These are phyloP conservation scores for Leptosomus discolor DNA, from an alignment of 2,113 vertebrate species.

Conservation along the genomic window DNA sequence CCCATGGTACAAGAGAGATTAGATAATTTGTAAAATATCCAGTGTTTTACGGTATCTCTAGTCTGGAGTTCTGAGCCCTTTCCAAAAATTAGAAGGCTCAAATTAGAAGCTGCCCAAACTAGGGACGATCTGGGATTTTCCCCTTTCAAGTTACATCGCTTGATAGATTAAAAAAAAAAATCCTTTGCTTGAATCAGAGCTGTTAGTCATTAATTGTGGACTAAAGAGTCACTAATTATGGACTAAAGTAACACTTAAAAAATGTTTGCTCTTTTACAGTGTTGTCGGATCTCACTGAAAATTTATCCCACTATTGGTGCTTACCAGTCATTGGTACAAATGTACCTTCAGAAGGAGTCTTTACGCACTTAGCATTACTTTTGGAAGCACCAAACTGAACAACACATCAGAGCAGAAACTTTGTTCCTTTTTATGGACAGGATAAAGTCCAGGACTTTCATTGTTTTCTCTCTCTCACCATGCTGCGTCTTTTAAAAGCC, in stretches of 20 bases:
- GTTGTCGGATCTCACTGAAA: not conserved
- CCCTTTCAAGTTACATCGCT: not conserved
- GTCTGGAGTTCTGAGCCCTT: not conserved
- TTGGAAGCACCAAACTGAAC: not conserved
- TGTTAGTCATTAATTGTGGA: not conserved
- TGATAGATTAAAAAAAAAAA: not conserved
- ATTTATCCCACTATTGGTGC: not conserved
- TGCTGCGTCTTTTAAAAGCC: not conserved
- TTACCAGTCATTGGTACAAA: not conserved
- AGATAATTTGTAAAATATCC: not conserved
- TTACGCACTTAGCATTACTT: not conserved
- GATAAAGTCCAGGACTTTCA: not conserved
- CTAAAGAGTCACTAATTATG: not conserved
- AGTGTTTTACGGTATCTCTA: not conserved
- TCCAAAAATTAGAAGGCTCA: not conserved
- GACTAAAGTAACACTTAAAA: not conserved
- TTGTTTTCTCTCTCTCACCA: not conserved
- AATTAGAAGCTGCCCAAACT: not conserved
- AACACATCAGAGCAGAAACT: not conserved
- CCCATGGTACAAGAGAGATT: not conserved
- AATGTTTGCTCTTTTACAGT: not conserved
- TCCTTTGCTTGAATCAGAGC: not conserved
- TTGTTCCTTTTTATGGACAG: not conserved
- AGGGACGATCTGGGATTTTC: not conserved
- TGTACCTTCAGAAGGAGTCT: not conserved